Percentiles rank a stretch among this genome's conserved stretches.
These are phyloP conservation scores for Dipodomys spectabilis DNA, from an alignment of 2,113 vertebrate genomes.

Conservation along the genomic window DNA sequence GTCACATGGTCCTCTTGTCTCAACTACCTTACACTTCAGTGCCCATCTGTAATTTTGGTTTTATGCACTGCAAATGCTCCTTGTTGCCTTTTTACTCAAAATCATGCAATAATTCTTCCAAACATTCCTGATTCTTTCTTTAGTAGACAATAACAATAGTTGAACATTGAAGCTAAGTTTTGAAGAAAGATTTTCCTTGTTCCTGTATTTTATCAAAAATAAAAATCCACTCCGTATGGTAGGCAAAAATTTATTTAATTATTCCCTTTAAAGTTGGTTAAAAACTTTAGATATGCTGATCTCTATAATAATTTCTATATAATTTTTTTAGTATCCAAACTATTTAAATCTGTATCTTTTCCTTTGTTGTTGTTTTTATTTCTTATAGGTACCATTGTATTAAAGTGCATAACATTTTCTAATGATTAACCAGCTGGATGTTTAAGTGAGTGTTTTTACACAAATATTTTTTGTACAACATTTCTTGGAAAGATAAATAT, in stretches of 20 bases:
- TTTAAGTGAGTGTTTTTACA: neutral
- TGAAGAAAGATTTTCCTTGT: neutral
- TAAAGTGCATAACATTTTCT: neutral
- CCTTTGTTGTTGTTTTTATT: neutral
- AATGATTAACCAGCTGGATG: neutral
- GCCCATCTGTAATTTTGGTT: neutral
- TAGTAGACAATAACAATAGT: neutral
- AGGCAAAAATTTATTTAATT: neutral
- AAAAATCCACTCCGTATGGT: neutral
- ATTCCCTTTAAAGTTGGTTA: neutral
- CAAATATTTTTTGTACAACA: neutral
- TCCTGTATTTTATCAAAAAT: neutral
- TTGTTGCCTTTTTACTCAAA: neutral
- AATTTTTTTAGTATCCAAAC: neutral
- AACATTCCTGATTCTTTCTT: too few species aligned
- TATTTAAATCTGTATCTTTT: neutral
- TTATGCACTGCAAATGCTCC: neutral
- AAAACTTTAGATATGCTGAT: neutral
- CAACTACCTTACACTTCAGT: too few species aligned
- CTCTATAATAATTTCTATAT: neutral
- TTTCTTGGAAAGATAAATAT: neutral
- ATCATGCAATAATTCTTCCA: neutral
- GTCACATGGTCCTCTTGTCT: too few species aligned
- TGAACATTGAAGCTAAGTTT: neutral
- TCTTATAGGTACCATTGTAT: neutral